Evolutionary conservation across 1,140 invertebrate species (phyloP), one percentile per base, ranked within the genome.

Genomic region (Mamestra configurata): DNA sequence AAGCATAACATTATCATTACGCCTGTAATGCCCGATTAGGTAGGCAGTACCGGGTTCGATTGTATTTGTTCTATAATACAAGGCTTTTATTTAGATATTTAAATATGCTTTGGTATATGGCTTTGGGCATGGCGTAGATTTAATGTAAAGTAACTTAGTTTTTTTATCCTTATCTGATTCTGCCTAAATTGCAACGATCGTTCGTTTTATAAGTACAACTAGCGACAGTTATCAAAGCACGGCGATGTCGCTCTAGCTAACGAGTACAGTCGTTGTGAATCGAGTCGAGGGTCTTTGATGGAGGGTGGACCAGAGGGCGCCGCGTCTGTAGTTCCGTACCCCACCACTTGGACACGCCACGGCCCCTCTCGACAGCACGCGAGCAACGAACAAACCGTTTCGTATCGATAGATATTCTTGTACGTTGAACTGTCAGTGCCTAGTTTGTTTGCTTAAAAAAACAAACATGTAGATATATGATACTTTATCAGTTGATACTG

Each of bases 301-400:
- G 73, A 87, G 89, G 87, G 89, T 80, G 79, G 72, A 80, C 75
- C 75, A 64, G 82, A 84, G 79, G 85, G 70, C 66, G 72, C 77
- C 82, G 82, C 40, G 53, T n/a, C 55, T 5, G 15, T 49, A 49
- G 43, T 49, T 49, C 43, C 43, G 43, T 64, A 37, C 84, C 84
- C 88, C 84, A 77, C 84, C 90, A 90, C 92, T 93, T 92, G 85
- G 86, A 86, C 92, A 93, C 90, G 92, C 82, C 85, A 90, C 83
- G 73, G 80, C 79, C 82, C 82, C 86, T 88, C 83, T 90, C 77
- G 70, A 87, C 81, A 72, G 70, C 80, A 84, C 81, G 79, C 85
- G 81, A 84, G 76, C 61, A 57, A 72, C 66, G 77, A 53, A 76
- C 51, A 35, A 66, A 76, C 27, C 43, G 51, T 22, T 10, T 22